Percentiles rank a stretch among this genome's conserved stretches.
phyloP scores from a whole-genome alignment of 1,140 invertebrate species.

The Ladona fulva region DNA sequence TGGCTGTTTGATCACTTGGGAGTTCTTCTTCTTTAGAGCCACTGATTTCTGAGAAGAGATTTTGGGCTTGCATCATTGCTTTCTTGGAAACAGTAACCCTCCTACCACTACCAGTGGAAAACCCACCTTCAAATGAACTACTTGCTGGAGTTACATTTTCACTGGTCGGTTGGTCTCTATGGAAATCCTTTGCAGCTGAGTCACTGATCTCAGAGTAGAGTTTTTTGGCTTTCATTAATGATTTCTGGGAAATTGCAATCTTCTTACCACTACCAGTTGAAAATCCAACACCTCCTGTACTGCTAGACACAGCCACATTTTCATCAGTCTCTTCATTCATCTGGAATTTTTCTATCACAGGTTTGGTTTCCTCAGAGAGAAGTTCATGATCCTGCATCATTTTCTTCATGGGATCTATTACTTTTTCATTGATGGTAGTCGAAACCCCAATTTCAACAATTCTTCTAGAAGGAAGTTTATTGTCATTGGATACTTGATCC shows the following conservation, averaged over 20 bases:
- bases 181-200: neutral
- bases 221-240: constrained; percentile 22
- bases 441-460: constrained; percentile 26
- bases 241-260: constrained; percentile 25
- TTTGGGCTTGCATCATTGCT: constrained; percentile 22
- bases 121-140: constrained; percentile 13
- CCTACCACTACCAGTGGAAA: constrained; percentile 28
- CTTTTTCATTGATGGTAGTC: constrained; percentile 19
- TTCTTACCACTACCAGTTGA: constrained; percentile 28
- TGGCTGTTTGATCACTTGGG: no score
- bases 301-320: no score
- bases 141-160: no score
- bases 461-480: constrained; percentile 13
- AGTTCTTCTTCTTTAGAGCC: neutral
- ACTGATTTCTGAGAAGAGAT: constrained; percentile 21
- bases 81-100: constrained; percentile 25
- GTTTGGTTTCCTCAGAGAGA: constrained; percentile 24
- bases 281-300: constrained; percentile 20
- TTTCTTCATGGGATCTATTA: constrained; percentile 28
- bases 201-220: constrained; percentile 21
- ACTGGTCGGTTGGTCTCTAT: no score
- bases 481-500: neutral
- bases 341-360: neutral
- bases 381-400: constrained; percentile 29
- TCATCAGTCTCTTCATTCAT: no score